Conservation (phyloP, 2,888 invertebrate species). For the Lasioglossum morio region DNA sequence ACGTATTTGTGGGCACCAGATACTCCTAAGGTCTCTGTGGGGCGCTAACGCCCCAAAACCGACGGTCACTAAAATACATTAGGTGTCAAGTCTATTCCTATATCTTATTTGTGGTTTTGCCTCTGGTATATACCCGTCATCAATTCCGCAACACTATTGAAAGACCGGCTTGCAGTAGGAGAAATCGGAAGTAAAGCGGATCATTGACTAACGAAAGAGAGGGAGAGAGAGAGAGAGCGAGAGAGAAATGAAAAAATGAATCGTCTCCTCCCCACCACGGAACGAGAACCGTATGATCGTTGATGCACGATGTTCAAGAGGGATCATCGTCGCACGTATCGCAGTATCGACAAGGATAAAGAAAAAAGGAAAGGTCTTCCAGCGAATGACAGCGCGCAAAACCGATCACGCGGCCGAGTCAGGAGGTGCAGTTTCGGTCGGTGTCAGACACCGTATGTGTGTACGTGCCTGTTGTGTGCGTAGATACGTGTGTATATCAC, state of each 20-base stretch:
- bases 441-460: constrained; percentile 34
- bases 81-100: too few relatives aligned
- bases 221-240: neutral
- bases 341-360: constrained; percentile 47
- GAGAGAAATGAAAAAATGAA: constrained; percentile 9
- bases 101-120: neutral
- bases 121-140: neutral
- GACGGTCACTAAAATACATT: too few relatives aligned
- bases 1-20: too few relatives aligned
- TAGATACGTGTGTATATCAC: constrained; percentile 23
- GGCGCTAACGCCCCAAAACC: too few relatives aligned
- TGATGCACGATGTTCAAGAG: constrained; percentile 40
- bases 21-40: too few relatives aligned
- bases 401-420: constrained; percentile 59
- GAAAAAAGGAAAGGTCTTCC: constrained; percentile 35
- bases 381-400: constrained; percentile 62
- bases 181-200: neutral
- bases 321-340: constrained; percentile 19
- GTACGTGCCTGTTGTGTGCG: neutral
- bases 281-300: constrained; percentile 35
- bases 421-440: constrained; percentile 54
- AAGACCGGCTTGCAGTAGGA: neutral
- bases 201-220: neutral
- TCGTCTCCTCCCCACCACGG: constrained; percentile 8
- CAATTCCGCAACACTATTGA: neutral